A percentile compares a stretch with the other conserved stretches of the same genome.
These are phyloP conservation scores for Cynaeus angustus DNA, from an alignment of 2,888 invertebrate species.

Conservation along the genomic window DNA sequence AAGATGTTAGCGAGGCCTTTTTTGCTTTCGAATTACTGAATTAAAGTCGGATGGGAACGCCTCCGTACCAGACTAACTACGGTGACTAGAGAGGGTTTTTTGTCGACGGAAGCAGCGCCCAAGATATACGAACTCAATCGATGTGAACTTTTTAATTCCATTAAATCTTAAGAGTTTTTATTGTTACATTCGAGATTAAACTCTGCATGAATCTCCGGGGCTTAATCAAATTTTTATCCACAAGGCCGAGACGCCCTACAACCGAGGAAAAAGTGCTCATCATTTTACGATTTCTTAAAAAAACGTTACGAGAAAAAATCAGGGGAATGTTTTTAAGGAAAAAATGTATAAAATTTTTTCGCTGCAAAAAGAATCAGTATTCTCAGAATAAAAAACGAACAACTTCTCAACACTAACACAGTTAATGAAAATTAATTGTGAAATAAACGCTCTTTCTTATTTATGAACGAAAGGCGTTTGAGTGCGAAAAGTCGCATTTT, in stretches of 20 bases:
- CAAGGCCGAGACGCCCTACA: constrained; percentile 26
- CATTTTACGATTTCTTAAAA: constrained; percentile 1
- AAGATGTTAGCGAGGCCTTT: constrained; percentile 62
- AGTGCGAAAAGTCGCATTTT: too few species aligned
- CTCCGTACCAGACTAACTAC: constrained; percentile 55
- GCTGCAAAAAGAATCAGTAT: too few species aligned
- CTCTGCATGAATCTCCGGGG: constrained; percentile 27
- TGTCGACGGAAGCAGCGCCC: constrained; percentile 23
- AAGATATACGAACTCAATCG: constrained; percentile 50
- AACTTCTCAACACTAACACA: too few species aligned
- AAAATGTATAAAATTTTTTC: not conserved
- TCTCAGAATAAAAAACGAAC: too few species aligned
- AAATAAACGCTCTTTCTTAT: too few species aligned
- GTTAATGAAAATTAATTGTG: too few species aligned
- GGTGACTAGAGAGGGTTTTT: constrained; percentile 47
- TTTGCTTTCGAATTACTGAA: constrained; percentile 63
- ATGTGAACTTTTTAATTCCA: constrained; percentile 56
- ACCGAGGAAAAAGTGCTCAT: constrained; percentile 10
- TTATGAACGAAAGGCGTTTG: too few species aligned
- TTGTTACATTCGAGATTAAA: constrained; percentile 41
- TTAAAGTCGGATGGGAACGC: constrained; percentile 58
- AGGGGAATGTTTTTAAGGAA: not conserved
- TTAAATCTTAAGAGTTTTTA: constrained; percentile 48
- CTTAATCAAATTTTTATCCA: constrained; percentile 49
- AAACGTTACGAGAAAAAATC: not conserved